Evolutionary conservation across 2,113 vertebrate species (phyloP).

Genomic region (Hippolais icterina): DNA sequence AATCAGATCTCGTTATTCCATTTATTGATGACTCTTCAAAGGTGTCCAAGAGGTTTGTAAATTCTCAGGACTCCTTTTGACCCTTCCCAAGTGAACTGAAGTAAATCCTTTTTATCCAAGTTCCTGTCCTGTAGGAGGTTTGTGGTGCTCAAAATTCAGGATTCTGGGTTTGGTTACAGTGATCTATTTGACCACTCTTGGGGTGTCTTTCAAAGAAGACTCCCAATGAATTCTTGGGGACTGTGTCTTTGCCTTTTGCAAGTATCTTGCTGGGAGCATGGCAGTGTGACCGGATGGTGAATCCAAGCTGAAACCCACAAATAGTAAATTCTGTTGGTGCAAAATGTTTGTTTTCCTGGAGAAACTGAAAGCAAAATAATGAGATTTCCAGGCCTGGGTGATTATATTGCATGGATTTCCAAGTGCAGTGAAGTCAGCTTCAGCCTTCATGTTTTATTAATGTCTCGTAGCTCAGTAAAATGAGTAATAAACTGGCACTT

Average conservation of each 20-base stretch:
- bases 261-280: not conserved
- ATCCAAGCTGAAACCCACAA: not conserved
- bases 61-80: not conserved
- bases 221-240: not conserved
- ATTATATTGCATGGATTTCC: not conserved
- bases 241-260: not conserved
- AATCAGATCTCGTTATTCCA: not conserved
- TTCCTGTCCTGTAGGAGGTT: not conserved
- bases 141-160: not conserved
- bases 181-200: not conserved
- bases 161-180: not conserved
- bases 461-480: constrained; percentile 37
- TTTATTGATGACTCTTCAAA: not conserved
- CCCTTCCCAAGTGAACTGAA: not conserved
- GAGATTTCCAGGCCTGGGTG: not conserved
- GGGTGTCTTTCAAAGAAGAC: not conserved
- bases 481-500: constrained; percentile 50
- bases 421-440: constrained; percentile 17
- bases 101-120: not conserved
- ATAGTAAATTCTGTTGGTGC: not conserved
- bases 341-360: not conserved
- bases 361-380: not conserved
- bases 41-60: not conserved
- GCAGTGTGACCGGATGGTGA: not conserved
- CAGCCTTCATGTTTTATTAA: constrained; percentile 55